Evolutionary conservation across 2,888 invertebrate species (phyloP), one percentile per base, ranked within the genome.

Genomic region (Anoncus sp.): DNA sequence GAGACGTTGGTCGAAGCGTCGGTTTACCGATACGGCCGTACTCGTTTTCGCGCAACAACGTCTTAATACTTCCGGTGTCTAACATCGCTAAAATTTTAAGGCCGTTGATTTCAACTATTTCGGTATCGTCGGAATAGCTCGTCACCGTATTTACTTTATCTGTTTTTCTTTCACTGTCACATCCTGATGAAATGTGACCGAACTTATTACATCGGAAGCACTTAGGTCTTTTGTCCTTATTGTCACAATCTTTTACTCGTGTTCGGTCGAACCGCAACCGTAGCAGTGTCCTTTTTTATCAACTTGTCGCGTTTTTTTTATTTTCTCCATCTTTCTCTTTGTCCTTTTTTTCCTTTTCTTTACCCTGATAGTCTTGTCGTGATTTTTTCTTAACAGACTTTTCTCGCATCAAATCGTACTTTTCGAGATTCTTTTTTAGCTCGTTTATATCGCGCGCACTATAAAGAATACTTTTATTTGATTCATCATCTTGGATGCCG

Each of bases 401-500:
- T 43, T 65, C 65, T 40, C 60, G 71, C 10, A 80, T 65, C n/a
- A 35, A 53, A 12, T 83, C 82, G 10, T 81, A 83, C 0, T 20
- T 18, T 35, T 83, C 80, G 0, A 82, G n/a, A 0, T 49, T 57
- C 24, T 74, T 73, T 53, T 80, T 79, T 3, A 84, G 22, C 14
- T 81, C 79, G 0, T 71, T 22, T 27, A 81, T 49, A 1, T 62
- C 74, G 0, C 9, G 0, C 0, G 76, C 67, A 0, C 53, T 40
- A 14, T 82, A 81, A n/a, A 40, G n/a, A n/a, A 40, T 40, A 10
- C n/a, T 10, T 9, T 47, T 47, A 18, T 47, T 47, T 10, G 22
- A 9, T 40, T 83, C 81, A n/a, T 75, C 60, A 20, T 80, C 82
- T 6, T 38, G 77, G 0, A 83, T 57, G 0, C 81, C 84, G 4